These are phyloP conservation scores for Zapus hudsonius DNA, from an alignment of 2,113 vertebrate genomes.

Conservation along the genomic window DNA sequence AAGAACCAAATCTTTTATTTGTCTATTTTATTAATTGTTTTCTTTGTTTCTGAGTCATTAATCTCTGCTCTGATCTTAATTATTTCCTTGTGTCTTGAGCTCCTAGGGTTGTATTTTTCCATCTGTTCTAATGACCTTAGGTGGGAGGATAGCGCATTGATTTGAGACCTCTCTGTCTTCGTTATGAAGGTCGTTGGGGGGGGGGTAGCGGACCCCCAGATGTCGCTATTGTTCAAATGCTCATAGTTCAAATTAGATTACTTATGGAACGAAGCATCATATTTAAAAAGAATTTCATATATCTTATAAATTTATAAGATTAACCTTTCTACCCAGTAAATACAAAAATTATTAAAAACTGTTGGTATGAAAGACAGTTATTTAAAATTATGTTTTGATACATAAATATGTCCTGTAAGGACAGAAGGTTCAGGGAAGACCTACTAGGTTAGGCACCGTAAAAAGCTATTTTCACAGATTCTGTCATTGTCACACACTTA, in stretches of 20 bases:
- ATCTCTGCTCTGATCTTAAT: no score
- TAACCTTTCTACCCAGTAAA: neutral
- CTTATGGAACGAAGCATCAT: neutral
- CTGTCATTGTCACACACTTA: neutral
- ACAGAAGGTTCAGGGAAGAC: neutral
- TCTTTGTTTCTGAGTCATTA: no score
- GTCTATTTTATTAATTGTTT: no score
- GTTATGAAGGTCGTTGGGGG: no score
- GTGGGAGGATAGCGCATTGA: no score
- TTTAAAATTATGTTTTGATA: neutral
- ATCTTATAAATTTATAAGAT: neutral
- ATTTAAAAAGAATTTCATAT: neutral
- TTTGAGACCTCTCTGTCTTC: no score
- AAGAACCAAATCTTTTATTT: no score
- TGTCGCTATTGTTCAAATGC: neutral
- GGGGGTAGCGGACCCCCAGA: no score
- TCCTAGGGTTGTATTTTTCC: no score
- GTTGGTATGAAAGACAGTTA: neutral
- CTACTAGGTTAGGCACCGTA: neutral
- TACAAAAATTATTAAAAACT: neutral
- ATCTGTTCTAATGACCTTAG: no score
- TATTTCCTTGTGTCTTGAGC: no score
- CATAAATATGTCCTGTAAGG: neutral
- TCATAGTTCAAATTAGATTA: slow-evolving; percentile 6
- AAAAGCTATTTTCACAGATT: neutral